phyloP scores from a whole-genome alignment of 2,113 vertebrate species.

The Protobothrops flavoviridis region DNA sequence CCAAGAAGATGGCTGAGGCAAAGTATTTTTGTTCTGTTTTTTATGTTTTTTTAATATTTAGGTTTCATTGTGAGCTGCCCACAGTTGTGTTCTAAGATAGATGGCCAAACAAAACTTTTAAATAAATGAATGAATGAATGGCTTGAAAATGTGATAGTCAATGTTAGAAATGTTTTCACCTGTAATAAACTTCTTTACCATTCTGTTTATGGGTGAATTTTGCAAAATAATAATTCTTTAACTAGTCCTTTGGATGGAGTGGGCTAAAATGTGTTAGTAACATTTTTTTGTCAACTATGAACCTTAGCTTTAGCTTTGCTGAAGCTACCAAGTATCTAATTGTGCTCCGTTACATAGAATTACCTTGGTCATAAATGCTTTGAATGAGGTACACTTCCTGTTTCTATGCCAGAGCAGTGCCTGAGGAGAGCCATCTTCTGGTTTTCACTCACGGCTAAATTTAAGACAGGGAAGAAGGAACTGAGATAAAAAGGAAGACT shows the following conservation, averaged over 20 bases:
- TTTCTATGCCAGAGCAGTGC: background rate
- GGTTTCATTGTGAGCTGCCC: background rate
- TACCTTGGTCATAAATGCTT: background rate
- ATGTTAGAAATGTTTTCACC: background rate
- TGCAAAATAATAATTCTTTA: background rate
- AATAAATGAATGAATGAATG: too few relatives aligned
- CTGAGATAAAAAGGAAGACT: background rate
- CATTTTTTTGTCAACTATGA: background rate
- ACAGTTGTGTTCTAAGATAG: background rate
- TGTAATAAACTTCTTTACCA: background rate
- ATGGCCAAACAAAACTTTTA: background rate
- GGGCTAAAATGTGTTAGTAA: background rate
- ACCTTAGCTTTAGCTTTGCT: background rate
- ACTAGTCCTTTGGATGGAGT: background rate
- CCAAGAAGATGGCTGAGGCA: background rate
- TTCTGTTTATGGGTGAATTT: background rate
- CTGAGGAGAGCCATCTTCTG: background rate
- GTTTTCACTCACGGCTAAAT: background rate
- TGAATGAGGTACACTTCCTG: background rate
- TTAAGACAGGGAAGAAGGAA: background rate
- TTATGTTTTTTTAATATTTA: background rate
- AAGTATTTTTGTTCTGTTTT: background rate
- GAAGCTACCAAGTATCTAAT: background rate
- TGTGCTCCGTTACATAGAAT: background rate
- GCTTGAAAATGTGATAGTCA: background rate